These are phyloP conservation scores for Lutjanus erythropterus DNA, from an alignment of 2,113 vertebrate genomes.

Conservation along the genomic window DNA sequence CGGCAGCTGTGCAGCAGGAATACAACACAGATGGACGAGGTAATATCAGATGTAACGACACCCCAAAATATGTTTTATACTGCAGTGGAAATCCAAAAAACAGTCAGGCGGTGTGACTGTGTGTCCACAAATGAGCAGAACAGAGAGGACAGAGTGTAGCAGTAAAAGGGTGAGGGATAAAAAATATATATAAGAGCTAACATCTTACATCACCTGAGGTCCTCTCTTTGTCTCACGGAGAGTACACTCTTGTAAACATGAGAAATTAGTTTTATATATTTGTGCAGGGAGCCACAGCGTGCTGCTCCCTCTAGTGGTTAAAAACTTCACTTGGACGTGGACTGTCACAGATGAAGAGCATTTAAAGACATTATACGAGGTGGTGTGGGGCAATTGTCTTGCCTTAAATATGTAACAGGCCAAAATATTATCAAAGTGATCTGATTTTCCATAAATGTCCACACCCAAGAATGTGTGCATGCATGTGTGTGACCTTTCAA, in stretches of 20 bases:
- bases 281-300: background rate
- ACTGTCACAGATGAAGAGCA: background rate
- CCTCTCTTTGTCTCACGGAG: background rate
- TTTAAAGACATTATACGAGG: background rate
- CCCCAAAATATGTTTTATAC: slow-evolving; percentile 18
- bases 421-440: background rate
- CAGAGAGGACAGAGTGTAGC: background rate
- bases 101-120: background rate
- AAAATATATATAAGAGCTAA: background rate
- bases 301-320: slow-evolving; percentile 60
- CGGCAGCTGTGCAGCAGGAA: slow-evolving; percentile 30
- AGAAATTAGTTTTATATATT: slow-evolving; percentile 9
- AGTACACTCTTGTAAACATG: background rate
- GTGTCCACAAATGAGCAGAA: slow-evolving; percentile 6
- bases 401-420: background rate
- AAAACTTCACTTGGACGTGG: background rate
- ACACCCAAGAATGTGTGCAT: background rate
- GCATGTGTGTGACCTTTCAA: background rate
- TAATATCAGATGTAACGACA: slow-evolving; percentile 35
- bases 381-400: background rate
- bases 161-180: background rate
- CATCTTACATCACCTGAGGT: background rate
- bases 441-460: background rate
- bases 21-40: slow-evolving; percentile 23
- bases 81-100: slow-evolving; percentile 22